Evolutionary conservation across 2,888 invertebrate species (phyloP), one percentile per base, ranked within the genome.

Genomic region (Neuroscelio doddi): DNA sequence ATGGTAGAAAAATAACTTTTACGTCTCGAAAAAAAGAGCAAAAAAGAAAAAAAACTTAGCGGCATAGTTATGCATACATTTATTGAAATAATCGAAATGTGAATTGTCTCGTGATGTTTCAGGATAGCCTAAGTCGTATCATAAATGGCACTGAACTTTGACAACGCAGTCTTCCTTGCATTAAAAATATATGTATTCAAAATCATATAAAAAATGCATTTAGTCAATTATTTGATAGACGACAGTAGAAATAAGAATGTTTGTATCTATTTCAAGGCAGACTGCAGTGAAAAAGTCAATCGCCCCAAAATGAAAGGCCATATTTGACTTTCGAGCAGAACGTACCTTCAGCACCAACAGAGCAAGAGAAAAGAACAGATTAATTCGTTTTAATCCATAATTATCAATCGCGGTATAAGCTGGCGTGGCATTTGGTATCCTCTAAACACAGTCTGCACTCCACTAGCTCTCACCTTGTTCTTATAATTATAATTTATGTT

Each of bases 401-500:
- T 58, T 46, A 70, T 62, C 53, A 42, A 52, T 65, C 36, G 21
- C 34, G 12, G 69, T 52, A 59, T 66, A 80, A 81, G 80, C 80
- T 83, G 81, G 81, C 80, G 80, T 81, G 79, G 81, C 80, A 78
- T 80, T 78, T 82, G 82, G 81, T 83, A 84, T 84, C 84, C 83
- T 83, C 83, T 81, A 84, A 84, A 84, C 84, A 84, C 84, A 83
- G 84, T 84, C 83, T 84, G 84, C 84, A 84, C 84, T 84, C 84
- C 84, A 84, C 83, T 84, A 84, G 82, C 81, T 84, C 80, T 83
- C 80, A 78, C 80, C 81, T 82, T 77, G 73, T 78, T 80, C 79
- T 83, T 81, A 81, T 75, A 76, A 77, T 78, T 78, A 78, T 74
- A 77, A 73, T 21, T 5, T 15, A 3, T 16, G 16, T 39, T 39